Evolutionary conservation across 1,140 invertebrate species (phyloP), one percentile per base, ranked within the genome.

Genomic region (Lineus longissimus): DNA sequence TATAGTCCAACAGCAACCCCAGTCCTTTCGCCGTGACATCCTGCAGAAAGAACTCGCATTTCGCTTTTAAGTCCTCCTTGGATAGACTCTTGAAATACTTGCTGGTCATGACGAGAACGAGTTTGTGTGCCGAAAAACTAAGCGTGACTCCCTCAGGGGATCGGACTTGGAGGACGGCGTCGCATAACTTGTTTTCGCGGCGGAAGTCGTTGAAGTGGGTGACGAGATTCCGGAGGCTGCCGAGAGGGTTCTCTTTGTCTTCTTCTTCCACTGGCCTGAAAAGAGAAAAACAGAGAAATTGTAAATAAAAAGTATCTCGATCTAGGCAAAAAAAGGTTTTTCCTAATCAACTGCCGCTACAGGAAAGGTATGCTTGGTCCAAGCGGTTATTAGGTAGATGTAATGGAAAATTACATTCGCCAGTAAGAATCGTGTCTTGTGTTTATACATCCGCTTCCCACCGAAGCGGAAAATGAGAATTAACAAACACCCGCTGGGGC

Each of bases 31-130:
- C 6, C 19, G 19, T 51, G 6, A 51, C 47, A 27, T 51, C 47
- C n/a, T 51, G 19, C 4, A 51, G 47, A n/a, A 51, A 51, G 25
- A 51, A 51, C n/a, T 51, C 47, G n/a, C 47, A 51, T 51, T 51
- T 51, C 25, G n/a, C 25, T n/a, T 51, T 19, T n/a, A 51, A n/a
- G 9, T 51, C 47, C 19, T 51, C 47, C n/a, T 51, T 51, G 4
- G 47, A 23, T 27, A 51, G 47, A 19, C 19, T 23, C n/a, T 51
- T 4, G 47, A 51, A 51, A n/a, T 51, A 51, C 25, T 51, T 51
- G 25, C 47, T 51, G 4, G 47, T 23, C n/a, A 23, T 51, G n/a
- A 51, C 19, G 6, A 51, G 47, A 9, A 51, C 47, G n/a, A 51
- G 47, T 51, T 51, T 51, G 47, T 51, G 47, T 4, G 47, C 47